phyloP scores from a whole-genome alignment of 2,888 invertebrate species.

The Eilema griseolum region DNA sequence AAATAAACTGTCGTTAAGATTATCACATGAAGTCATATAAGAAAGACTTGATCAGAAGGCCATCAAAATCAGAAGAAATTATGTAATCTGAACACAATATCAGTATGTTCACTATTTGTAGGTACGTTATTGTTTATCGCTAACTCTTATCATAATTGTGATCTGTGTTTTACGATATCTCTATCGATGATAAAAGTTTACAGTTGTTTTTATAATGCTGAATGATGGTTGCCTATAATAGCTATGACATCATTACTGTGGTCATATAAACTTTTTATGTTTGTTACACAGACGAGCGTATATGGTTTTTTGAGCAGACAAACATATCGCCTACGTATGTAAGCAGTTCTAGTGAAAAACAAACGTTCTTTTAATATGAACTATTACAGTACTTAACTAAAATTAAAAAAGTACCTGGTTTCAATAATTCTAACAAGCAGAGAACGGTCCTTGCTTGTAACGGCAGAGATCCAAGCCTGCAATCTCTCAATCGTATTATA shows the following conservation, averaged over 20 bases:
- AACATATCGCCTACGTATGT: no score
- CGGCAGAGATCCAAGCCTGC: no score
- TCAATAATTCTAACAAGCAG: no score
- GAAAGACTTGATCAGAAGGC: neutral
- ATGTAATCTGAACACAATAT: neutral
- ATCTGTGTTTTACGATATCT: conserved; percentile 4
- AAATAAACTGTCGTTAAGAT: no score
- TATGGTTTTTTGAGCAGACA: no score
- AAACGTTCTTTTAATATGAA: no score
- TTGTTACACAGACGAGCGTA: neutral
- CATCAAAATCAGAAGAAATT: neutral
- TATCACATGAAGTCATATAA: neutral
- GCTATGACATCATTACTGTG: neutral
- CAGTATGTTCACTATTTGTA: no score
- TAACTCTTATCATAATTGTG: neutral
- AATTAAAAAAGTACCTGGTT: no score
- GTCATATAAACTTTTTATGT: neutral
- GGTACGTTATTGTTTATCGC: neutral
- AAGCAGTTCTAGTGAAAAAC: no score
- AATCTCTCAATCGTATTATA: no score
- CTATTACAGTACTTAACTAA: no score
- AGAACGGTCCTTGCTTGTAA: no score
- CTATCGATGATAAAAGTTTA: neutral
- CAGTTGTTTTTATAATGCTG: conserved; percentile 1
- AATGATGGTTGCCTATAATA: neutral